These are phyloP conservation scores for Apostichopus japonicus DNA, from an alignment of 35 echinoderm and acorn worm genomes.

Conservation along the genomic window DNA sequence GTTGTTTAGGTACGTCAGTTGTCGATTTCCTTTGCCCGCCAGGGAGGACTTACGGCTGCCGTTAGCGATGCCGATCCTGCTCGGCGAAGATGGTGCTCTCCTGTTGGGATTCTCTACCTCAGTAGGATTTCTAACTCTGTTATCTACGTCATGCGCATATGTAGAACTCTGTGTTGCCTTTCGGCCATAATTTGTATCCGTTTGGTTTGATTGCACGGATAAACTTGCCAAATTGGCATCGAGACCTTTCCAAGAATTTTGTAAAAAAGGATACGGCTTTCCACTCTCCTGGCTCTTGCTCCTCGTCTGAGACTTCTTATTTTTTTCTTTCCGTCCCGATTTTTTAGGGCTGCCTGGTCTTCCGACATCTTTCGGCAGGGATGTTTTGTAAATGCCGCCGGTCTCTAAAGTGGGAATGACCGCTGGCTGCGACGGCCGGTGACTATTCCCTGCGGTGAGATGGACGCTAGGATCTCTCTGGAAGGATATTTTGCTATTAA, in stretches of 20 bases:
- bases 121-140: background rate
- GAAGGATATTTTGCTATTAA: background rate
- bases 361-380: background rate
- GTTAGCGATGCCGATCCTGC: background rate
- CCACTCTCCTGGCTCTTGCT: background rate
- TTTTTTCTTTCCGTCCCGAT: background rate
- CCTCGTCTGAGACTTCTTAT: background rate
- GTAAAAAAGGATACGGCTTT: background rate
- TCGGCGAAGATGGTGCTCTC: background rate
- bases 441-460: background rate
- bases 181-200: background rate
- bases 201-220: background rate
- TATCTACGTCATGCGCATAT: background rate
- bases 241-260: background rate
- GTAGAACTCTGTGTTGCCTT: background rate
- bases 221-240: background rate
- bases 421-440: background rate
- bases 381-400: too few relatives aligned
- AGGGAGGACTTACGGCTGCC: background rate
- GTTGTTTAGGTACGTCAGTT: background rate
- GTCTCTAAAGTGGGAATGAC: background rate
- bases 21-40: background rate
- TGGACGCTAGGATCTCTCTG: background rate
- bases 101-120: too few relatives aligned
- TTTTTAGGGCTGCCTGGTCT: background rate